Evolutionary conservation across 2,797 vertebrate species (phyloP).

Genomic region (Acanthiza pusilla): DNA sequence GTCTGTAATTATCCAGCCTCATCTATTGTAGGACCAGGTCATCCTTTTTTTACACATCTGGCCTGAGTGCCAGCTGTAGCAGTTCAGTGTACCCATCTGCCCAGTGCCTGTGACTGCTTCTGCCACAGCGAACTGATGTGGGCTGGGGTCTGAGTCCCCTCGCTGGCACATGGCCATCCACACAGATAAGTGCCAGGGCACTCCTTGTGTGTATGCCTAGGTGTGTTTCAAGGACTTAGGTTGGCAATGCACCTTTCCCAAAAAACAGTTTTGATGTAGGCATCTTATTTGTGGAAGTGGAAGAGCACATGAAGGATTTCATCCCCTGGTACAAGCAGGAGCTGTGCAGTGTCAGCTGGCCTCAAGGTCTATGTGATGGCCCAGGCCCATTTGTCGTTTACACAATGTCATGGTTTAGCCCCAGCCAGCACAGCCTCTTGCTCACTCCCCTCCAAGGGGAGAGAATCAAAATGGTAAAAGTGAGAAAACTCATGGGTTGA

Average conservation of each 20-base stretch:
- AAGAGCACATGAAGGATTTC: background rate
- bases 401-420: fast-evolving
- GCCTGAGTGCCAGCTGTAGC: background rate
- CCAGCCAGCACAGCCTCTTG: fast-evolving
- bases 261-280: background rate
- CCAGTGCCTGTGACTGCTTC: background rate
- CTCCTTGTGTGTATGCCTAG: fast-evolving
- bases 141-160: background rate
- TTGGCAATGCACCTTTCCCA: background rate
- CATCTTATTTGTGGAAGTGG: background rate
- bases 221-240: background rate
- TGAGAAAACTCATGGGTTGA: background rate
- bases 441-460: background rate
- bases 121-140: background rate
- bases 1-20: background rate
- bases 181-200: fast-evolving
- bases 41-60: background rate
- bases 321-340: background rate
- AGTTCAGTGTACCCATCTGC: background rate
- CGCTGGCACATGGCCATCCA: fast-evolving
- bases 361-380: background rate
- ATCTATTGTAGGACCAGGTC: background rate
- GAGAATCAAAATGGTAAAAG: background rate
- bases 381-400: background rate
- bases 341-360: background rate